phyloP scores from a whole-genome alignment of 2,797 vertebrate genomes.

The Esox lucius region DNA sequence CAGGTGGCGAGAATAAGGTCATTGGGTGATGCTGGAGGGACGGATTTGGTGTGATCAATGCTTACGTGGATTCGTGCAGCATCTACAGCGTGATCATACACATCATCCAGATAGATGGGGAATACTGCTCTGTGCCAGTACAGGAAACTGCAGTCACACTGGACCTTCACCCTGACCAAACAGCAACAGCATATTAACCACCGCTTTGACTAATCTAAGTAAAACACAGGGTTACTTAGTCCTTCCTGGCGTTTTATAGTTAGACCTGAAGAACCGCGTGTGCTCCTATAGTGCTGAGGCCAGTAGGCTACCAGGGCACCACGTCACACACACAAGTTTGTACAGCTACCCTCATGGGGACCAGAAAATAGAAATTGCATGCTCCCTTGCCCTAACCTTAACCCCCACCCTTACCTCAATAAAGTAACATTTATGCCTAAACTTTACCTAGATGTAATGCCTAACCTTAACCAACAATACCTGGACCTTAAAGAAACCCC shows the following conservation, averaged over 20 bases:
- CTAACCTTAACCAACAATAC: no score
- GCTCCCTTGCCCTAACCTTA: no score
- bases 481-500: no score
- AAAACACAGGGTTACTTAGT: neutral
- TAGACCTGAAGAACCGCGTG: neutral
- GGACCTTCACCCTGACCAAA: constrained; percentile 81
- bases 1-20: neutral
- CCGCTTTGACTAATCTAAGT: neutral
- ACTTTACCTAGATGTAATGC: no score
- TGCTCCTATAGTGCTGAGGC: neutral
- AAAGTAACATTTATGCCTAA: no score
- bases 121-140: constrained; percentile 98
- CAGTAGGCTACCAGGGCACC: neutral
- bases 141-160: constrained; percentile 95
- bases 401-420: no score
- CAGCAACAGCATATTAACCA: constrained; percentile 4
- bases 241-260: neutral
- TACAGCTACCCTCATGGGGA: no score
- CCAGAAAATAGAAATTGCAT: no score
- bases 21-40: neutral
- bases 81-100: constrained; percentile 94
- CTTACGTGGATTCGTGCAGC: constrained; percentile 93
- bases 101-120: constrained; percentile 97
- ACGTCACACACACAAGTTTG: constrained; percentile 73
- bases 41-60: constrained; percentile 1